Evolutionary conservation across 2,113 vertebrate genomes (phyloP).

Genomic region (Tetrax tetrax): DNA sequence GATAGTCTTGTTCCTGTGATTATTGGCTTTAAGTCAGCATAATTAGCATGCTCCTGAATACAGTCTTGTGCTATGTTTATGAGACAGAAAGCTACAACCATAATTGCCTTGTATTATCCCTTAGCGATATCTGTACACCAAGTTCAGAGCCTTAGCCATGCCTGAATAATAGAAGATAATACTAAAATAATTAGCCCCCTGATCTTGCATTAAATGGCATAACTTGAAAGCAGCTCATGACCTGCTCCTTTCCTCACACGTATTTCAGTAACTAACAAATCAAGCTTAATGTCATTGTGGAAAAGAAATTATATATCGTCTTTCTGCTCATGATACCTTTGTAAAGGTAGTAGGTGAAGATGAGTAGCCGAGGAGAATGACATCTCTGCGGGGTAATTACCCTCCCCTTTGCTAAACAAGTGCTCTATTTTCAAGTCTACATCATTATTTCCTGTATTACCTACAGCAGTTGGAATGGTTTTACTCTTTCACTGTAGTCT

Average conservation of each 20-base stretch:
- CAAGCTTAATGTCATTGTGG: not conserved
- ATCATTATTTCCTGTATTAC: not conserved
- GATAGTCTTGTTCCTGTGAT: not conserved
- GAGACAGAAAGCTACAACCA: not conserved
- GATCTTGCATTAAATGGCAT: slow-evolving; percentile 39
- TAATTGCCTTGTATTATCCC: slow-evolving; percentile 16
- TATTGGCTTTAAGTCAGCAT: slow-evolving; percentile 14
- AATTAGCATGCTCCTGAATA: slow-evolving; percentile 27
- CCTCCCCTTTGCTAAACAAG: not conserved
- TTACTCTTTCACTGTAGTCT: not conserved
- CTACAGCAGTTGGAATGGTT: not conserved
- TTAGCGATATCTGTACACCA: not conserved
- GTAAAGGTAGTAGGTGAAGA: not conserved
- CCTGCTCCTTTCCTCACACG: not conserved
- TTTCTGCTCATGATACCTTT: not conserved
- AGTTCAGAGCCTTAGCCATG: not conserved
- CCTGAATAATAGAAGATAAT: slow-evolving; percentile 42
- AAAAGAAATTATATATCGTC: not conserved
- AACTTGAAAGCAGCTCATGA: slow-evolving; percentile 28
- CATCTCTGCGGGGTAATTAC: not conserved
- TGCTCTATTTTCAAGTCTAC: not conserved
- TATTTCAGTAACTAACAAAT: not conserved
- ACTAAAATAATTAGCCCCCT: slow-evolving; percentile 37
- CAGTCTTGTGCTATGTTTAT: not conserved
- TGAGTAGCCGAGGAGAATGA: not conserved